Conservation (phyloP, 1,140 invertebrate species). For the Anadara kagoshimensis region DNA sequence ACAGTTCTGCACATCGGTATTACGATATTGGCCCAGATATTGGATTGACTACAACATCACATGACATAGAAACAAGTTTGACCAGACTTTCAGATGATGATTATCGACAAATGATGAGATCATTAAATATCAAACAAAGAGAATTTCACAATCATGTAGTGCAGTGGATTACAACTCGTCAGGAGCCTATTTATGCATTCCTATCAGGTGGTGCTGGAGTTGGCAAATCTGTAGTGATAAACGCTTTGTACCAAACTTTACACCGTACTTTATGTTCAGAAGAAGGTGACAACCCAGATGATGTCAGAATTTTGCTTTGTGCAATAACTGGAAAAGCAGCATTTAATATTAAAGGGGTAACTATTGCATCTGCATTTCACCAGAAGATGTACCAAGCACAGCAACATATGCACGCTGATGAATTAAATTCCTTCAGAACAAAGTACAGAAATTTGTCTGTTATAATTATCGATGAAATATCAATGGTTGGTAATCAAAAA, state of each 20-base stretch:
- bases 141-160: slow-evolving; percentile 37
- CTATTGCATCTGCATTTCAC: slow-evolving; percentile 23
- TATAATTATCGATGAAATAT: slow-evolving; percentile 53
- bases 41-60: not conserved
- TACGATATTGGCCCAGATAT: not conserved
- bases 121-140: slow-evolving; percentile 25
- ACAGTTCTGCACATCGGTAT: not conserved
- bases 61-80: not conserved
- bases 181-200: slow-evolving; percentile 29
- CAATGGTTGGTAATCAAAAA: slow-evolving; percentile 52
- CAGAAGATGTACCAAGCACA: slow-evolving; percentile 10
- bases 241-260: slow-evolving; percentile 36
- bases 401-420: slow-evolving; percentile 19
- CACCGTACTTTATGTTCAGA: slow-evolving; percentile 4
- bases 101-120: slow-evolving; percentile 12
- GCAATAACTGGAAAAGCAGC: slow-evolving; percentile 48
- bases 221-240: slow-evolving; percentile 45
- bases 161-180: slow-evolving; percentile 27
- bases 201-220: slow-evolving; percentile 48
- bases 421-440: slow-evolving; percentile 20
- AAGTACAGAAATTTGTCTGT: slow-evolving; percentile 31
- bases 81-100: slow-evolving; percentile 17
- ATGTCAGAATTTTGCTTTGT: slow-evolving; percentile 31
- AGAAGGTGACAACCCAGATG: slow-evolving; percentile 30
- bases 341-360: slow-evolving; percentile 28